Conservation (phyloP, 2,888 invertebrate species). For the Unio pictorum region DNA sequence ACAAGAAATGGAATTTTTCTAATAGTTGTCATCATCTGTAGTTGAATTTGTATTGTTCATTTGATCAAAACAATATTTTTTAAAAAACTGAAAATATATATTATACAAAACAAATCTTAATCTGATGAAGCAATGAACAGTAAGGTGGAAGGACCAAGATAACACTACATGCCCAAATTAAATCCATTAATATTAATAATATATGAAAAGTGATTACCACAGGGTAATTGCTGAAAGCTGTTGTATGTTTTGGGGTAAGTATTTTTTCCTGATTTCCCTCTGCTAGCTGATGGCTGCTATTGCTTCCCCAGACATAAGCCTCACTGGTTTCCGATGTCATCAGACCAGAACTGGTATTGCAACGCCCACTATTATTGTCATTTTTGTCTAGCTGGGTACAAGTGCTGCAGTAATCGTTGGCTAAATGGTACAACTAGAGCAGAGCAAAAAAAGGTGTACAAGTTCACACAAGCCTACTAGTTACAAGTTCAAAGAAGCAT, state of each 20-base stretch:
- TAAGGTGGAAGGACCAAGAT: background rate
- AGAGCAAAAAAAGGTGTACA: no score
- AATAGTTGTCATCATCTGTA: no score
- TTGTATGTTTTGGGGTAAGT: conserved; percentile 75
- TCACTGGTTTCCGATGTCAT: conserved; percentile 64
- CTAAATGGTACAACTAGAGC: conserved; percentile 61
- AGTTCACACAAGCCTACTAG: no score
- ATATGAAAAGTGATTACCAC: conserved; percentile 70
- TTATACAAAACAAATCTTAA: background rate
- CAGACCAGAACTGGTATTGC: conserved; percentile 13
- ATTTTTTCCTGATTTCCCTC: conserved; percentile 78
- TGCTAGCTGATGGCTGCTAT: conserved; percentile 78
- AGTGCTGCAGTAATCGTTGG: conserved; percentile 65
- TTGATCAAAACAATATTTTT: no score
- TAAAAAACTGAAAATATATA: no score
- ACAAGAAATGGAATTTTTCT: no score
- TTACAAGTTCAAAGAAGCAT: no score
- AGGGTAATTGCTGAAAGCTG: conserved; percentile 76
- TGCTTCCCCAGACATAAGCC: conserved; percentile 79
- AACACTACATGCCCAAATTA: no score
- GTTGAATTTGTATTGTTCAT: no score
- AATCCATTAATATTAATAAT: background rate
- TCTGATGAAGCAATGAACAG: background rate
- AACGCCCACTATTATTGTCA: conserved; percentile 37
- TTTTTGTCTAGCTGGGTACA: conserved; percentile 54